phyloP scores from a whole-genome alignment of 2,113 vertebrate species.

The Apodemus sylvaticus region DNA sequence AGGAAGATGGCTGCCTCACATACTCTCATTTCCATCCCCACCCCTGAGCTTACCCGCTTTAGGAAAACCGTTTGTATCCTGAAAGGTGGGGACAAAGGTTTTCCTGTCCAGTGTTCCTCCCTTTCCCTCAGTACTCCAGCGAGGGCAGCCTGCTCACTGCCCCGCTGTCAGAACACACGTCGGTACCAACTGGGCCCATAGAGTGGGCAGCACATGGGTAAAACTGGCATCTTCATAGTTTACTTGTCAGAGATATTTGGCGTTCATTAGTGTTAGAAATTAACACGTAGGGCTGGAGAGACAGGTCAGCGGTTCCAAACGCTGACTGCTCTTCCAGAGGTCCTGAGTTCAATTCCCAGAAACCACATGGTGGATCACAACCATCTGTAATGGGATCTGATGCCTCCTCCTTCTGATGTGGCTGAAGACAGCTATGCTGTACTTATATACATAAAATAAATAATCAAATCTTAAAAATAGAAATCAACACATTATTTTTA shows the following conservation, averaged over 20 bases:
- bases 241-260: conserved; percentile 6
- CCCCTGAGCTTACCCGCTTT: background rate
- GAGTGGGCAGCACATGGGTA: background rate
- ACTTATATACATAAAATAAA: too few species aligned
- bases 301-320: too few species aligned
- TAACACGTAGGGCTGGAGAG: background rate
- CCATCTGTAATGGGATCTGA: too few species aligned
- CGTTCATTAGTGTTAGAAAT: background rate
- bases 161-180: background rate
- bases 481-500: background rate
- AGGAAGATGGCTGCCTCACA: background rate
- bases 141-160: background rate
- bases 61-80: background rate
- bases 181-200: background rate
- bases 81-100: background rate
- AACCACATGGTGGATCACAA: too few species aligned
- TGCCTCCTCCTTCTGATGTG: too few species aligned
- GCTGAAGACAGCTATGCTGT: too few species aligned
- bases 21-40: too few species aligned
- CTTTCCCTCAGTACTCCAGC: accelerated
- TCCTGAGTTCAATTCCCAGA: too few species aligned
- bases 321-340: too few species aligned
- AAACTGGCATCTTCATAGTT: background rate
- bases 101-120: background rate
- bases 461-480: background rate